Evolutionary conservation across 1,140 invertebrate genomes (phyloP), one percentile per base, ranked within the genome.

Genomic region (Platyscapa corneri): DNA sequence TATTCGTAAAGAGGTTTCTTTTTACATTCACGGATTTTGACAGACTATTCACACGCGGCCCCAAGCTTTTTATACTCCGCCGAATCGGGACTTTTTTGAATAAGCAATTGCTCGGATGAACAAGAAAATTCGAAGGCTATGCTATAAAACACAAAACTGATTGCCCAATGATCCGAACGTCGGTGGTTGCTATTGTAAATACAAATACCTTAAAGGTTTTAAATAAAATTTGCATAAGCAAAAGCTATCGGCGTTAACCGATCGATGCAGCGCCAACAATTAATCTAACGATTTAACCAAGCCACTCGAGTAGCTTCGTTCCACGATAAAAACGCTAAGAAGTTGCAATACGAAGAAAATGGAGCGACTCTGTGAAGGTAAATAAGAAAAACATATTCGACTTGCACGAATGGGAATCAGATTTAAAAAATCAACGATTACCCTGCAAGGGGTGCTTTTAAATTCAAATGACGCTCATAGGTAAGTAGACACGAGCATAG

Each of bases 11-110:
- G 46, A 74, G 65, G 2, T 23, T n/a, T 56, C 65, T 70, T 39
- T 39, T 81, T 70, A 27, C 42, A 67, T 80, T 80, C 56, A 67
- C 60, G 64, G 60, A 80, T 80, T 80, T 80, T 80, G 78, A 80
- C 78, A 80, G 34, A 42, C 18, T 60, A 27, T 60, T 60, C 56
- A 60, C 56, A 27, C 56, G 56, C 20, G 23, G 20, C 7, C 27
- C 10, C 23, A 27, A 3, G 7, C 20, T 60, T 27, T 60, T 60
- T 2, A 60, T 60, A 60, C 20, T 60, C 56, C 3, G 14, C 3
- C 23, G 10, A 60, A 27, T 27, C 27, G 10, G 23, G 3, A 27
- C 2, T 39, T 37, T 32, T 20, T 70, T 18, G 16, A 37, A 39
- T 18, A 70, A 0, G 32, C 10, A 37, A 20, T 37, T 70, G 0